Percentiles rank a stretch among this genome's conserved stretches.
Conservation (phyloP, 2,797 vertebrate species). For the Pelodytes ibericus region DNA sequence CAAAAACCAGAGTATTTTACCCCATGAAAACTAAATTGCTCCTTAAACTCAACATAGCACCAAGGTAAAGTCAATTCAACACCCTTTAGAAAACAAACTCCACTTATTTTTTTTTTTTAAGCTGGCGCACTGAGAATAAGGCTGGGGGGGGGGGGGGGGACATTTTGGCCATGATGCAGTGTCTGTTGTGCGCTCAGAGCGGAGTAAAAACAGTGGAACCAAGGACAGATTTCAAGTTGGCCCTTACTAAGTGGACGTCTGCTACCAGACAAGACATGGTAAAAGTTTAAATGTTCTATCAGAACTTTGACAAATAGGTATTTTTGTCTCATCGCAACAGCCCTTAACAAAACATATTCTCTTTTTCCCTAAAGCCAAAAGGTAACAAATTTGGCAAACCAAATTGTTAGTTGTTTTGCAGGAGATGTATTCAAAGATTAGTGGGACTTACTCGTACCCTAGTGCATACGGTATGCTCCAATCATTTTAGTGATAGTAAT, state of each 20-base stretch:
- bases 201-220: too few relatives aligned
- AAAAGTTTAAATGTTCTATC: too few relatives aligned
- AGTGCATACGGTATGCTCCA: slow-evolving; percentile 3
- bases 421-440: too few relatives aligned
- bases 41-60: slow-evolving; percentile 14
- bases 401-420: too few relatives aligned
- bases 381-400: too few relatives aligned
- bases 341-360: too few relatives aligned
- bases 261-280: too few relatives aligned
- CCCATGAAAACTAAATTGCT: neutral
- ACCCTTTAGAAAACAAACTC: neutral
- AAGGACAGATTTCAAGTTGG: neutral
- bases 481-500: slow-evolving; percentile 2
- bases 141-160: neutral
- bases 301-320: too few relatives aligned
- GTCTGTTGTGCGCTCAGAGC: neutral
- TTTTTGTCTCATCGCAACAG: too few relatives aligned
- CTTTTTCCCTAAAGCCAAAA: too few relatives aligned
- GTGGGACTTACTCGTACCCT: neutral
- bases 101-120: neutral
- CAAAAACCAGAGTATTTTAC: slow-evolving; percentile 4
- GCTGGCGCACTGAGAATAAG: neutral
- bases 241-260: too few relatives aligned
- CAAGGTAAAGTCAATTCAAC: neutral
- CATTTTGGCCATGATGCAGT: slow-evolving; percentile 7